Base-by-base conservation (phyloP, 2,113 vertebrate genomes). In the Neomonachus schauinslandi region DNA sequence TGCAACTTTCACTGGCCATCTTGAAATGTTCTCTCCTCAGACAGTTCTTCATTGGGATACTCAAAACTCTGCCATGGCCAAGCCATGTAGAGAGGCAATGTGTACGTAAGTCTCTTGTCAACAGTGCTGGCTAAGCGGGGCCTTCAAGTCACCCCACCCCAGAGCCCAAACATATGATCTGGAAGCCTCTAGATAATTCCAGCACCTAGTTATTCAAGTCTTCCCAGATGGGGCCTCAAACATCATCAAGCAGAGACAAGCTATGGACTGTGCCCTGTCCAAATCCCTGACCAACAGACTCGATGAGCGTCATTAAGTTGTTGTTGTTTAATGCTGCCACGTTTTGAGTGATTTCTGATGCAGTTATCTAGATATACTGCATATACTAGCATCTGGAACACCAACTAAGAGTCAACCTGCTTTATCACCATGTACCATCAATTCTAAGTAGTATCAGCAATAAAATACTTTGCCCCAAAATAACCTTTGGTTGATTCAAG, bases 1-100 rank as follows among this genome's bases (percentile, higher is more conserved):
- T 28, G 39, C n/a, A 84, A 33, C 42, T 57, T 90, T 55, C 49
- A 61, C 21, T 59, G 81, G 33, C 8, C 22, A 36, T 57, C 74
- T 89, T 88, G 26, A n/a, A 95, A 94, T 21, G 1, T 55, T 67
- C 55, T 88, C 16, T 94, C 83, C 89, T 90, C 79, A 82, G 71
- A 90, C 76, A 15, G 15, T 83, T 89, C 65, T 28, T 72, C 42
- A 59, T 59, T 2, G 14, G 10, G 36, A 67, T 82, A 36, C 21
- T 84, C 49, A 71, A 74, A 63, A 83, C 59, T 90, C n/a, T 57
- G 36, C 26, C 46, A 39, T 28, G 36, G 71, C 21, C 46, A 49
- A 83, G 12, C 53, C 53, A 55, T 55, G 72, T 1, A 31, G n/a
- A 95, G 51, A 83, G 42, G 51, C 13, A 33, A 39, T 10, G 18